Percentiles rank a stretch among this genome's conserved stretches.
phyloP scores from a whole-genome alignment of 2,797 vertebrate species.

The Antennarius maculatus region DNA sequence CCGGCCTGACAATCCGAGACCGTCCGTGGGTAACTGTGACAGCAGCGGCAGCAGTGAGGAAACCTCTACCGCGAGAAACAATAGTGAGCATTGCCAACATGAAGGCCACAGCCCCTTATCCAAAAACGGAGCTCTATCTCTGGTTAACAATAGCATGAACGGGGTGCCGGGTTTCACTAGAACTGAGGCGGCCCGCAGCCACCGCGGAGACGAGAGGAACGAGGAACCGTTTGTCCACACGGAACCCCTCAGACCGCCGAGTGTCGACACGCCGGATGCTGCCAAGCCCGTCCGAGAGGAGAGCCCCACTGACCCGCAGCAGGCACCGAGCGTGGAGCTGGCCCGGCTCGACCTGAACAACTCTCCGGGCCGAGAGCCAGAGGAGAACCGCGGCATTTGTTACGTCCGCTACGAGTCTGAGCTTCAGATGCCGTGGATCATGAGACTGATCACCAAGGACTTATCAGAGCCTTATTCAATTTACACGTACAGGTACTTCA shows the following conservation, averaged over 20 bases:
- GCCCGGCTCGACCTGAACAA: constrained; percentile 76
- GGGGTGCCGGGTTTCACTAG: constrained; percentile 70
- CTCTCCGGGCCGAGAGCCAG: constrained; percentile 67
- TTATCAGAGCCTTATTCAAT: constrained; percentile 99
- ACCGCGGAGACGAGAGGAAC: constrained; percentile 37
- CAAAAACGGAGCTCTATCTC: constrained; percentile 70
- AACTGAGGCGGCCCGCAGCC: constrained; percentile 49
- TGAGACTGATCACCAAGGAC: constrained; percentile 99
- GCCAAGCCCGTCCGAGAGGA: constrained; percentile 50
- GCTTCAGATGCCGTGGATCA: constrained; percentile 99
- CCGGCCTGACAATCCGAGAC: constrained; percentile 78
- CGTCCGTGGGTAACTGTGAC: constrained; percentile 74
- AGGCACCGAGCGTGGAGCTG: constrained; percentile 71
- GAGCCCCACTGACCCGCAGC: constrained; percentile 27
- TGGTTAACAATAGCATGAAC: constrained; percentile 73
- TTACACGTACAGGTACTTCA: constrained; percentile 99
- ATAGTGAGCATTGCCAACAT: constrained; percentile 65
- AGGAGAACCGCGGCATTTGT: constrained; percentile 87
- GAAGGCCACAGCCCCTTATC: constrained; percentile 74
- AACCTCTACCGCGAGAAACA: constrained; percentile 55
- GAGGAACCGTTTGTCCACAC: constrained; percentile 48
- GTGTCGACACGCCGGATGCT: constrained; percentile 41
- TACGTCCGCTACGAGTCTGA: constrained; percentile 98
- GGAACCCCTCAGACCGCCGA: constrained; percentile 53
- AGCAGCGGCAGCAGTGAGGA: constrained; percentile 64